phyloP scores from a whole-genome alignment of 2,113 vertebrate species.

The Syngnathus typhle region DNA sequence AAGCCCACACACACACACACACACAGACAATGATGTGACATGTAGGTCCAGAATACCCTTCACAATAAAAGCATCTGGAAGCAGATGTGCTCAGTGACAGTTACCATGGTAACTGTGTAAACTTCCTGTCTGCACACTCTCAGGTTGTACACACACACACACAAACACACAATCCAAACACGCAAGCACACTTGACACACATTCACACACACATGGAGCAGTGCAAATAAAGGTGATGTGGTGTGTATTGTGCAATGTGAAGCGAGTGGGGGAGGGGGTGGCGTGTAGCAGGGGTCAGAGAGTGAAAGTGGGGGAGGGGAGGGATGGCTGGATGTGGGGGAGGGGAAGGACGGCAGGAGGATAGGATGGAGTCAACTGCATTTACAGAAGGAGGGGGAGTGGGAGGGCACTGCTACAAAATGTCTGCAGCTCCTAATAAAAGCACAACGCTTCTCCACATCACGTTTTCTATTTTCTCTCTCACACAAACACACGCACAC shows the following conservation, averaged over 20 bases:
- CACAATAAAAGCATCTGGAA: not conserved
- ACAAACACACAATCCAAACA: too few relatives aligned
- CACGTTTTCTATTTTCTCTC: not conserved
- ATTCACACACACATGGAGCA: not conserved
- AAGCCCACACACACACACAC: not conserved
- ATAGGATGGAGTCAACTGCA: conserved; percentile 1
- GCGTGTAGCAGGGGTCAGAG: not conserved
- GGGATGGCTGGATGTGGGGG: not conserved
- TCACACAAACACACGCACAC: not conserved
- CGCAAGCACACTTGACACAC: not conserved
- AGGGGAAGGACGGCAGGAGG: conserved; percentile 1
- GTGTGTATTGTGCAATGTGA: not conserved
- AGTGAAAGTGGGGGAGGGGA: conserved; percentile 4
- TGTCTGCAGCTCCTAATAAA: not conserved
- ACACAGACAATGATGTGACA: not conserved
- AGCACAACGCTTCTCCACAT: not conserved
- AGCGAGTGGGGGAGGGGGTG: not conserved
- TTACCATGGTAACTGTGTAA: not conserved
- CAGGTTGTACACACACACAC: not conserved
- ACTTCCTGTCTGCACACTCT: conserved; percentile 2
- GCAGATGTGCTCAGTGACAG: not conserved
- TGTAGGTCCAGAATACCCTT: not conserved
- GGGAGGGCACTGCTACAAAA: conserved; percentile 5
- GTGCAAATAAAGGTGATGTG: not conserved
- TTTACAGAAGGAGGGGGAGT: conserved; percentile 9